phyloP scores from a whole-genome alignment of 2,113 vertebrate species.

The Leucosticte australis region DNA sequence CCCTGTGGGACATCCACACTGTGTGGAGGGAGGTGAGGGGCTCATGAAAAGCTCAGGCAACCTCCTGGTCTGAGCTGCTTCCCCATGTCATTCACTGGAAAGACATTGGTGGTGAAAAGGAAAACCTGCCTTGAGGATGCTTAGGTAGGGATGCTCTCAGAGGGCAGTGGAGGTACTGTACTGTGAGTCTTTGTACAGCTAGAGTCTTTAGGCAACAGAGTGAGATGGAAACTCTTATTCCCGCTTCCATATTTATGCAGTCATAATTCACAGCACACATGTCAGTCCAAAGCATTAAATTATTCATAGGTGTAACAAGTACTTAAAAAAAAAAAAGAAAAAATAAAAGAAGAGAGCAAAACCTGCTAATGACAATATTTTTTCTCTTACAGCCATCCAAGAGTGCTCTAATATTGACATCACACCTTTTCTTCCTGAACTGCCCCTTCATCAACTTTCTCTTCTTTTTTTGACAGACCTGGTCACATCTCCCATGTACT shows the following conservation, averaged over 20 bases:
- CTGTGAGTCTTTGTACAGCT: neutral
- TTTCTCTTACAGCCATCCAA: neutral
- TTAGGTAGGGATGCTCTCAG: neutral
- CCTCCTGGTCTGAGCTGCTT: neutral
- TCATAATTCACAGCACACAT: neutral
- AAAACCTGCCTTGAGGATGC: neutral
- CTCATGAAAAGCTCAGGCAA: neutral
- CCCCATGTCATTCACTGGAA: neutral
- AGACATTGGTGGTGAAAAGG: accelerated
- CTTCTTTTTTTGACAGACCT: neutral
- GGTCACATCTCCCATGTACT: neutral
- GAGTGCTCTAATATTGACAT: neutral
- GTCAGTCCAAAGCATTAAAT: neutral
- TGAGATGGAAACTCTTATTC: neutral
- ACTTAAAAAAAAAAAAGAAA: neutral
- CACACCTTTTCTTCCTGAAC: neutral
- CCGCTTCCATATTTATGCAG: neutral
- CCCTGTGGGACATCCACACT: neutral
- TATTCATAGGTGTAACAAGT: neutral
- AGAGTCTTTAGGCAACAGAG: neutral
- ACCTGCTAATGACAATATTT: neutral
- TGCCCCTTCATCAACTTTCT: neutral
- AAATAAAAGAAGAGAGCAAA: neutral
- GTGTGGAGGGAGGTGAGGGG: accelerated
- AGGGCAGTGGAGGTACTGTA: neutral